Evolutionary conservation across 2,797 vertebrate species (phyloP).

Genomic region (Buphagus erythrorhynchus): DNA sequence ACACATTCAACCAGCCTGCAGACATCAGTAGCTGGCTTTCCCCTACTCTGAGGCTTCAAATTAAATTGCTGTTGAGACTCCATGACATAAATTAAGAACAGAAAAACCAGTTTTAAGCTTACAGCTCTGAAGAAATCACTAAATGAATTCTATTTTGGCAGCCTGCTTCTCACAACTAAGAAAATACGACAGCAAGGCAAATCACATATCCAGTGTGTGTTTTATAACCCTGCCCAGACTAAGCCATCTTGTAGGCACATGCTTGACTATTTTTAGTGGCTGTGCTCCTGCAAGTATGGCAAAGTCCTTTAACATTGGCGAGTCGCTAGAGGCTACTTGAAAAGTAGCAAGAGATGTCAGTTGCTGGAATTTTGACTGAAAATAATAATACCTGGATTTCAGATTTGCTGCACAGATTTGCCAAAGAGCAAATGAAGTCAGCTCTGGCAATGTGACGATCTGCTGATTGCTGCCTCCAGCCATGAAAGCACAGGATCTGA

Average conservation of each 20-base stretch:
- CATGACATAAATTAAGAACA: slow-evolving; percentile 71
- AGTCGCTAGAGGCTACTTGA: slow-evolving; percentile 56
- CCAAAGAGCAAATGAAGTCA: slow-evolving; percentile 68
- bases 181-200: slow-evolving; percentile 41
- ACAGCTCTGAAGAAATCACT: slow-evolving; percentile 59
- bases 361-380: slow-evolving; percentile 37
- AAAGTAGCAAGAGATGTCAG: slow-evolving; percentile 57
- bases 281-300: slow-evolving; percentile 48
- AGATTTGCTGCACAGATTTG: slow-evolving; percentile 42
- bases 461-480: slow-evolving; percentile 47
- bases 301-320: slow-evolving; percentile 28
- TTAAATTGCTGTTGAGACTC: slow-evolving; percentile 68
- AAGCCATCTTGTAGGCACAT: slow-evolving; percentile 65
- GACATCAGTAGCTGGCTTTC: slow-evolving; percentile 65
- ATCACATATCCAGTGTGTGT: slow-evolving; percentile 39
- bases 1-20: slow-evolving; percentile 39
- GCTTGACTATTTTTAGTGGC: slow-evolving; percentile 64
- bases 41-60: slow-evolving; percentile 43
- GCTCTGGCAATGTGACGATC: slow-evolving; percentile 35
- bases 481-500: not conserved
- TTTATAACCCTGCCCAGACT: slow-evolving; percentile 42
- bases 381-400: slow-evolving; percentile 61
- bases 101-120: slow-evolving; percentile 67
- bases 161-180: slow-evolving; percentile 34
- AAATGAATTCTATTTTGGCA: slow-evolving; percentile 61